Evolutionary conservation across 2,113 vertebrate species (phyloP).

Genomic region (Tachysurus vachellii): DNA sequence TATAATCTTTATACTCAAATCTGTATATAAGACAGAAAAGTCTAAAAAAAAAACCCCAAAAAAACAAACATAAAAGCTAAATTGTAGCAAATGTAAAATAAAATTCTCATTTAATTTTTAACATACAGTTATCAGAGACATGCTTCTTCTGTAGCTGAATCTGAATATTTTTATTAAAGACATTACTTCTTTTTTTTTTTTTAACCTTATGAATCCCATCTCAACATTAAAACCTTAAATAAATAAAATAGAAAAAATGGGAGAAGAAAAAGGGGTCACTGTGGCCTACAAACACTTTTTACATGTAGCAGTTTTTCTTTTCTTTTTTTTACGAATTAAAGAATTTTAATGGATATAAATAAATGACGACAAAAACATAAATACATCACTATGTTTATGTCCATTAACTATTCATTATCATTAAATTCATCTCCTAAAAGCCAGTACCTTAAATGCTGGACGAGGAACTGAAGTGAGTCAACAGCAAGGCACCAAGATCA

Average conservation of each 20-base stretch:
- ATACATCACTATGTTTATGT: background rate
- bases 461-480: background rate
- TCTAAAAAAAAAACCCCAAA: no score
- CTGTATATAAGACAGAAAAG: background rate
- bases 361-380: no score
- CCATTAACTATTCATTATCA: background rate
- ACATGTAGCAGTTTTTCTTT: background rate
- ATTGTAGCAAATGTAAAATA: no score
- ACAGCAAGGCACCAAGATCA: background rate
- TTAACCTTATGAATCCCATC: no score
- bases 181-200: background rate
- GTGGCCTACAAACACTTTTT: no score
- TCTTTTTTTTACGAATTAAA: background rate
- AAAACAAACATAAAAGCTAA: no score
- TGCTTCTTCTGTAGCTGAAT: background rate
- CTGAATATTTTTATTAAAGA: background rate
- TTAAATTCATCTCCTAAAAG: background rate
- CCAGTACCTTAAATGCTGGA: background rate
- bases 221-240: no score
- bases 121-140: background rate
- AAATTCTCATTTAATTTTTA: background rate
- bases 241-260: no score
- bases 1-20: background rate
- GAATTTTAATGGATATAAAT: background rate
- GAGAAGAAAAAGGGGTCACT: no score